Base-by-base conservation (phyloP, 2,888 invertebrate genomes). In the Drosophila niveifrons region DNA sequence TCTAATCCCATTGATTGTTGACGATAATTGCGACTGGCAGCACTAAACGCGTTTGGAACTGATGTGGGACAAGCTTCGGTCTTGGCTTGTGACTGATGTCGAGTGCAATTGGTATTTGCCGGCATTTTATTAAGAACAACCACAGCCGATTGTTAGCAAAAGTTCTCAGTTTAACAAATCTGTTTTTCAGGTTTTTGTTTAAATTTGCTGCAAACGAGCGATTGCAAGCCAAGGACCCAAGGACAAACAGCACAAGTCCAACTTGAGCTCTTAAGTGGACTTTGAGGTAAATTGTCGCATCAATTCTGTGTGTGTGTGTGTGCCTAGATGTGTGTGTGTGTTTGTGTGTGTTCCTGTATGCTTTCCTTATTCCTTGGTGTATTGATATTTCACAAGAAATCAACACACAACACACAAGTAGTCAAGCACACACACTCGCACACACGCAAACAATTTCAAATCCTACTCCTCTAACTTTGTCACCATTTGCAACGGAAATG, bases 401-500 rank as follows among this genome's bases (percentile, higher is more conserved):
- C 89, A 90, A 78, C 81, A 88, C 80, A 88, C 70, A 75, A 66
- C 66, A 74, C 66, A 81, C 73, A 83, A 88, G 72, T 74, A 77
- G 72, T 67, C 68, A 75, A 56, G 72, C 63, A 66, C 57, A 66
- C 29, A 41, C 31, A 31, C 8, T 1, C 31, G 9, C 31, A 39
- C 29, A 55, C 68, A 75, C 57, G 63, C 51, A 72, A 59, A 58
- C 51, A 57, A 56, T 72, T 51, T 64, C 59, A 72, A 64, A 67
- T 56, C 50, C 62, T 59, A 63, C 59, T 72, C 47, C 39, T 59
- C 65, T 58, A 59, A 86, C 78, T 77, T 85, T 86, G 84, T 83
- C 87, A 90, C 84, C 85, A 89, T 85, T 91, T 90, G 85, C 90
- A 88, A 72, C 89, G 91, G 90, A 91, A 90, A 91, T 90, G 91